Base-by-base conservation (phyloP, 2,888 invertebrate species). In the Oasisia sp. region DNA sequence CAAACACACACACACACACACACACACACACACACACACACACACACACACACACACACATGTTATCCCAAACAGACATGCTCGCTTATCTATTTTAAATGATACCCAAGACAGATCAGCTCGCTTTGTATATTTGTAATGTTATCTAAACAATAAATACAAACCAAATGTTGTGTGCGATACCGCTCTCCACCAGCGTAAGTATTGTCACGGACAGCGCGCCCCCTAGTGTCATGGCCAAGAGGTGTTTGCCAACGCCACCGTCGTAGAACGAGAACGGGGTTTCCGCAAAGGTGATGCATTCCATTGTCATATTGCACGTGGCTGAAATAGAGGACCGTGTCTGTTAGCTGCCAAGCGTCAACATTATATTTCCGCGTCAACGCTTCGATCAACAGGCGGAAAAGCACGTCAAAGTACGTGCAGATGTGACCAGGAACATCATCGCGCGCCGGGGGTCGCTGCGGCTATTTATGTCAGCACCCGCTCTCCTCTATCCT, bases 21-120 rank as follows among this genome's bases (percentile, higher is more conserved):
- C 89, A 8, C 89, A 89, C 89, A 8, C 89, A 89, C 89, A 8
- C 89, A 89, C 89, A 8, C 89, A 89, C 89, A 8, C 89, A 89
- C 89, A 8, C 89, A 89, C 89, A 8, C 89, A 89, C 89, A 8
- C 89, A 89, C 89, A 8, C 89, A 89, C 89, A 8, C 89, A 89
- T 11, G 4, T 11, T 8, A 4, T 89, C 89, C 4, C 89, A 8
- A 4, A 89, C 89, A 8, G 7, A 89, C 89, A 8, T 11, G 11
- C 89, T 89, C 89, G 11, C 89, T 89, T 11, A 32, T 11, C 11
- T 11, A 45, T n/a, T n/a, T n/a, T n/a, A n/a, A n/a, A n/a, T n/a
- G n/a, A n/a, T n/a, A n/a, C n/a, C n/a, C n/a, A n/a, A n/a, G n/a
- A 45, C 9, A 45, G 4, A 45, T 45, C 4, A 45, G 45, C 45